These are phyloP conservation scores for Otus sunia DNA, from an alignment of 2,113 vertebrate genomes.

Conservation along the genomic window DNA sequence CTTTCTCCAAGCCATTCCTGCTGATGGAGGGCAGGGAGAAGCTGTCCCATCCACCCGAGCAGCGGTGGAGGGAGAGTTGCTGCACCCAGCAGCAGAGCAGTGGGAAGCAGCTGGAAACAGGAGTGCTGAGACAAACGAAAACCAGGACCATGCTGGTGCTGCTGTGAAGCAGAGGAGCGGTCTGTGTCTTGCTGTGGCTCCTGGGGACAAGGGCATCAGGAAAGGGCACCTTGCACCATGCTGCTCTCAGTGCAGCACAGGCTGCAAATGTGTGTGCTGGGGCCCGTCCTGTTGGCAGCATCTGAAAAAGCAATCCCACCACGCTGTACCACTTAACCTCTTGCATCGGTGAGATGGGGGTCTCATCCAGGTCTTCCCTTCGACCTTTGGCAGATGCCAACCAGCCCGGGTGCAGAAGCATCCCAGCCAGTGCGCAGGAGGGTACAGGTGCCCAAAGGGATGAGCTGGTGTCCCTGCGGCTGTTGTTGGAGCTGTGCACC, in stretches of 20 bases:
- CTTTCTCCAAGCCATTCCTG: neutral
- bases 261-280: neutral
- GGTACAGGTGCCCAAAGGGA: neutral
- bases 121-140: rapidly evolving
- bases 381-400: neutral
- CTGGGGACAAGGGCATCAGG: neutral
- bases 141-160: rapidly evolving
- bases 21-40: neutral
- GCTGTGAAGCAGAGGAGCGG: neutral
- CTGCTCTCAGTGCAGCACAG: rapidly evolving
- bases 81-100: rapidly evolving
- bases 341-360: rapidly evolving
- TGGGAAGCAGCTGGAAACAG: neutral
- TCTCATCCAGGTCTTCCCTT: neutral
- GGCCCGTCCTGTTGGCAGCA: neutral
- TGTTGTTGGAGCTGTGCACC: neutral
- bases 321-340: rapidly evolving
- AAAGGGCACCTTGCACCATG: neutral
- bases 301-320: neutral
- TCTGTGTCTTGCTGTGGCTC: neutral
- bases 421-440: neutral
- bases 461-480: rapidly evolving
- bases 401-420: neutral
- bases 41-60: rapidly evolving
- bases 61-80: rapidly evolving